phyloP scores from a whole-genome alignment of 2,113 vertebrate species.

The Butorides virescens region DNA sequence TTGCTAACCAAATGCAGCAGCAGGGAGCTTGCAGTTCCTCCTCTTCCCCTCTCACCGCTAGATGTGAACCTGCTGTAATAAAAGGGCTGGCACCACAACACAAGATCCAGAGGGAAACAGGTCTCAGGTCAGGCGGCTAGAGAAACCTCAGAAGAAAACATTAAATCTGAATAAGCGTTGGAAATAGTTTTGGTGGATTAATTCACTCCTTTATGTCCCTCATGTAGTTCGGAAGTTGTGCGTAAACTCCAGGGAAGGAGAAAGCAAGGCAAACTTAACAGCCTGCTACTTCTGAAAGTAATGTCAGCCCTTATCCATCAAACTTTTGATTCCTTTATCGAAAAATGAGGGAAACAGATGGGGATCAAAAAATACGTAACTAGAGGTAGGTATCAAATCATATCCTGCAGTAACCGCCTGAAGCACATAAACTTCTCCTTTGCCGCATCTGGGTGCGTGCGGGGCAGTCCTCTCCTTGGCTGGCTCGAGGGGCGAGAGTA shows the following conservation, averaged over 20 bases:
- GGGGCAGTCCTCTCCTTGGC: not conserved
- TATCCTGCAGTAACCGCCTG: not conserved
- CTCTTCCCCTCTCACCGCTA: not conserved
- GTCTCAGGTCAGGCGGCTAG: not conserved
- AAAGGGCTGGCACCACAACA: constrained; percentile 19
- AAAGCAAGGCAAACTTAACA: not conserved
- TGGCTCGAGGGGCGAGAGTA: not conserved
- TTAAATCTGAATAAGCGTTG: not conserved
- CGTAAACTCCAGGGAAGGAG: not conserved
- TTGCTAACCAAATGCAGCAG: constrained; percentile 16
- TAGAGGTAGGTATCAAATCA: not conserved
- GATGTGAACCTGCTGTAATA: constrained; percentile 27
- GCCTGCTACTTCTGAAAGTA: not conserved
- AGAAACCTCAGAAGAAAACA: constrained; percentile 29
- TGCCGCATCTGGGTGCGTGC: not conserved
- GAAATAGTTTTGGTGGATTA: not conserved
- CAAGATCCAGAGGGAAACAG: not conserved
- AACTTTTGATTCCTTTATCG: not conserved
- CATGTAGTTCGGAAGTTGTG: not conserved
- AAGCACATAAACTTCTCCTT: not conserved
- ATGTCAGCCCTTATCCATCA: not conserved
- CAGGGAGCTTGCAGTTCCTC: constrained; percentile 14
- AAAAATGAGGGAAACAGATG: not conserved
- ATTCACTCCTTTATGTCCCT: not conserved
- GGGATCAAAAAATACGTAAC: not conserved